Percentiles rank a stretch among this genome's conserved stretches.
phyloP scores from a whole-genome alignment of 1,140 invertebrate genomes.

The Cyrtorhinus lividipennis region DNA sequence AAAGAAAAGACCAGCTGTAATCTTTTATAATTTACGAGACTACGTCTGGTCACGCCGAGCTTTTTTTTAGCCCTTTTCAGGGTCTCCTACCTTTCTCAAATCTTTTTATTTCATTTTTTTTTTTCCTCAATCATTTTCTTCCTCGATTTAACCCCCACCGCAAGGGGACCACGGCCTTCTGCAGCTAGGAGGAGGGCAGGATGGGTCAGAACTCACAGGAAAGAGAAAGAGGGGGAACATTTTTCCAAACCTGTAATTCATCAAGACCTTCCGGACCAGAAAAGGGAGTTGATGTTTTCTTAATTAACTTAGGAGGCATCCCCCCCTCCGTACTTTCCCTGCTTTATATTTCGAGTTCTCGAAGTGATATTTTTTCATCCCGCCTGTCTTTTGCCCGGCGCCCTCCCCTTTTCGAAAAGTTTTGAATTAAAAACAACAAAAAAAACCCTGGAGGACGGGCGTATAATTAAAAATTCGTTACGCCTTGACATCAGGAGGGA shows the following conservation, averaged over 20 bases:
- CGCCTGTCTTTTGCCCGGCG: too few relatives aligned
- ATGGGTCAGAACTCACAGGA: neutral
- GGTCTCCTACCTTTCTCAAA: neutral
- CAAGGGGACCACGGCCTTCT: too few relatives aligned
- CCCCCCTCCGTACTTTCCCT: neutral
- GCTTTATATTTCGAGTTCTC: neutral
- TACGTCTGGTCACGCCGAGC: neutral
- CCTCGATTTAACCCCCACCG: neutral
- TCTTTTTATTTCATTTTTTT: neutral
- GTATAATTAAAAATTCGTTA: too few relatives aligned
- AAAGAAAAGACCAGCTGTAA: neutral
- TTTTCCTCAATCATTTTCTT: neutral
- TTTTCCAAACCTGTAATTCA: neutral
- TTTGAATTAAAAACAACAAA: too few relatives aligned
- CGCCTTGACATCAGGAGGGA: too few relatives aligned
- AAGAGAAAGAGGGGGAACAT: neutral
- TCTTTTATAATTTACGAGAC: neutral
- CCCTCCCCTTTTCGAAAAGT: too few relatives aligned
- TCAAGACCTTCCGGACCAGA: neutral
- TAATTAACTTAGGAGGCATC: conserved; percentile 15
- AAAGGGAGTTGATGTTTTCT: conserved; percentile 16
- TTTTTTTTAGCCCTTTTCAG: neutral
- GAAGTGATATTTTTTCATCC: neutral
- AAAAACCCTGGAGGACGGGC: too few relatives aligned
- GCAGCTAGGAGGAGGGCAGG: too few relatives aligned